Base-by-base conservation (phyloP, 2,113 vertebrate species). In the Butastur rufipennis region DNA sequence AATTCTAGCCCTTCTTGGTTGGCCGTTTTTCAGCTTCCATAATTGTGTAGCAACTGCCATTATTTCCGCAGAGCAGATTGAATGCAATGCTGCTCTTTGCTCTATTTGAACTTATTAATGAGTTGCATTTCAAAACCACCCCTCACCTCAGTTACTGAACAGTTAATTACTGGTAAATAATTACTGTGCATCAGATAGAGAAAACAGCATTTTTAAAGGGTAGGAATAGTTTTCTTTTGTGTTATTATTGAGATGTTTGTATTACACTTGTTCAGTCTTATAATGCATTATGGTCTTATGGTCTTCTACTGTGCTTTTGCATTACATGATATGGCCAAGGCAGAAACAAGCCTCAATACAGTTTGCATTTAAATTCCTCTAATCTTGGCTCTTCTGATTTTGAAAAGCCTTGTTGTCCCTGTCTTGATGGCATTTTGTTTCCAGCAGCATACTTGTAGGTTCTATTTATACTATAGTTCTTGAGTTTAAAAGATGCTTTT, bases 31-130 rank as follows among this genome's bases (percentile, higher is more conserved):
- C n/a, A 61, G 7, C n/a, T 81, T 63, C 38, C 3, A 0, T 43
- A 23, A 21, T 6, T 86, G 1, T 0, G 9, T 3, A 70, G 11
- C 43, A 73, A 4, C 10, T 32, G 19, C 47, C 32, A 1, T 81
- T 45, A 34, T 26, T 40, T 74, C 12, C 47, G 11, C 48, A 63
- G 62, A 16, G 21, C 47, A 53, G 16, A 8, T n/a, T 27, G n/a
- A 26, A 3, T 17, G 20, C 18, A n/a, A 1, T 72, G 40, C 20
- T 92, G 56, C 58, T 74, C 45, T 58, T 75, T 15, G 3, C 53
- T 50, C 27, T 65, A 27, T 50, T 61, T n/a, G 43, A 58, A 31
- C 3, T 81, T 36, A 40, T 2, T 43, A 53, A n/a, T 6, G 16
- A 68, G 9, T 22, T 73, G 31, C 23, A 7, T 73, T 86, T 81